Percentiles rank a stretch among this genome's conserved stretches.
Evolutionary conservation across 2,888 invertebrate genomes (phyloP).

Genomic region (Meiosimyza platycephala): DNA sequence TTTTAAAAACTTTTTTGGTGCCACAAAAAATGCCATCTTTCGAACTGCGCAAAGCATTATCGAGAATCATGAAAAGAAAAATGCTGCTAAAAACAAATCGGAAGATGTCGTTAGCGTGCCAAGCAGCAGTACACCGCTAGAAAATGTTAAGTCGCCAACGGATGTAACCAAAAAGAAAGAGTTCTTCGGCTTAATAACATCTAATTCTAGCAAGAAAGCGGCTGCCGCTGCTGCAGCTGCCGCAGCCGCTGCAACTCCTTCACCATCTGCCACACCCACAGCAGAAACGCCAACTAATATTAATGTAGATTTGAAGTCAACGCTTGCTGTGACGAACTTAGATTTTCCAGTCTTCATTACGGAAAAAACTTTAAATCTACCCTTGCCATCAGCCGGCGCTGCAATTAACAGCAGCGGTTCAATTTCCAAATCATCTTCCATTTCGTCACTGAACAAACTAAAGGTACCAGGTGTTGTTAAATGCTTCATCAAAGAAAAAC

Average conservation of each 20-base stretch:
- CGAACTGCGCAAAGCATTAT: conserved; percentile 68
- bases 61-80: conserved; percentile 68
- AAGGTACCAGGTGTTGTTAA: conserved; percentile 66
- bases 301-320: conserved; percentile 35
- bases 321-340: conserved; percentile 14
- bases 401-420: conserved; percentile 40
- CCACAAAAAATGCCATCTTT: conserved; percentile 67
- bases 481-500: conserved; percentile 63
- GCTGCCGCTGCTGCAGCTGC: conserved; percentile 59
- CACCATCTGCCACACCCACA: conserved; percentile 44
- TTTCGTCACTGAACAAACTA: conserved; percentile 63
- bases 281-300: conserved; percentile 46
- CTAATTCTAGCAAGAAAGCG: conserved; percentile 63
- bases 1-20: conserved; percentile 67
- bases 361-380: conserved; percentile 54
- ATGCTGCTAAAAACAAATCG: conserved; percentile 63
- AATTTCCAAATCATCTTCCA: conserved; percentile 59
- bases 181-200: conserved; percentile 64
- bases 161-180: conserved; percentile 66
- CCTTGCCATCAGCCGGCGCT: conserved; percentile 50
- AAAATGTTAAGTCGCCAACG: conserved; percentile 63
- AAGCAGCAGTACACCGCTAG: conserved; percentile 45
- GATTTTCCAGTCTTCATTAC: not conserved
- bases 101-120: conserved; percentile 44
- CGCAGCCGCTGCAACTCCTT: conserved; percentile 45